These are phyloP conservation scores for Toxonevra muliebris DNA, from an alignment of 2,888 invertebrate genomes.

Conservation along the genomic window DNA sequence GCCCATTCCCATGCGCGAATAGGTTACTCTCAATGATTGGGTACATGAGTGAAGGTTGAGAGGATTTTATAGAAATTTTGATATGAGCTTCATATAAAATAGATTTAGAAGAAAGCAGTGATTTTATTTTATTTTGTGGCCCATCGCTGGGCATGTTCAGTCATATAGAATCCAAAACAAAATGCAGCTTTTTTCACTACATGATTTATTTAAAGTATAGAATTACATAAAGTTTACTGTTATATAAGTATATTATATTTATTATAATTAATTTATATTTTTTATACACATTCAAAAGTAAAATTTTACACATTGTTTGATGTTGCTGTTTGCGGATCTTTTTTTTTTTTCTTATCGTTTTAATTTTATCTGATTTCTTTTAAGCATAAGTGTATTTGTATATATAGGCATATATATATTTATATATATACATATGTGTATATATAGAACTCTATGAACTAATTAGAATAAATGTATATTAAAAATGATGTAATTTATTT, in stretches of 20 bases:
- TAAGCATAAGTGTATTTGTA: constrained; percentile 9
- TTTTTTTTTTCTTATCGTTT: constrained; percentile 9
- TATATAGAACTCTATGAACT: constrained; percentile 32
- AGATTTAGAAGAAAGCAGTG: too few species aligned
- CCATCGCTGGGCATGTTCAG: too few species aligned
- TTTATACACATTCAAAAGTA: constrained; percentile 36
- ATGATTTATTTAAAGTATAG: constrained; percentile 36
- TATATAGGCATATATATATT: constrained; percentile 24
- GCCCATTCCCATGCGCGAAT: too few species aligned
- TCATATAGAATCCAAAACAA: too few species aligned
- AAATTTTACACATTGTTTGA: constrained; percentile 37
- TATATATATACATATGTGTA: constrained; percentile 23
- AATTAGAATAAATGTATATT: constrained; percentile 38
- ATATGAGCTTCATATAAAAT: too few species aligned
- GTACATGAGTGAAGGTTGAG: too few species aligned
- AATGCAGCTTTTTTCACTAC: constrained; percentile 16
- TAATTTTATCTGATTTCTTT: neutral
- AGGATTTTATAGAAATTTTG: too few species aligned
- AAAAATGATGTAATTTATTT: constrained; percentile 19
- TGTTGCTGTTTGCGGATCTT: constrained; percentile 22
- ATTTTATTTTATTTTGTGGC: too few species aligned
- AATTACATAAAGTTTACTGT: constrained; percentile 38
- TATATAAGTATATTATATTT: constrained; percentile 18
- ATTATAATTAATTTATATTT: constrained; percentile 32
- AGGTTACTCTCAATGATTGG: too few species aligned